These are phyloP conservation scores for Sinelater perroti DNA, from an alignment of 2,888 invertebrate genomes.

Conservation along the genomic window DNA sequence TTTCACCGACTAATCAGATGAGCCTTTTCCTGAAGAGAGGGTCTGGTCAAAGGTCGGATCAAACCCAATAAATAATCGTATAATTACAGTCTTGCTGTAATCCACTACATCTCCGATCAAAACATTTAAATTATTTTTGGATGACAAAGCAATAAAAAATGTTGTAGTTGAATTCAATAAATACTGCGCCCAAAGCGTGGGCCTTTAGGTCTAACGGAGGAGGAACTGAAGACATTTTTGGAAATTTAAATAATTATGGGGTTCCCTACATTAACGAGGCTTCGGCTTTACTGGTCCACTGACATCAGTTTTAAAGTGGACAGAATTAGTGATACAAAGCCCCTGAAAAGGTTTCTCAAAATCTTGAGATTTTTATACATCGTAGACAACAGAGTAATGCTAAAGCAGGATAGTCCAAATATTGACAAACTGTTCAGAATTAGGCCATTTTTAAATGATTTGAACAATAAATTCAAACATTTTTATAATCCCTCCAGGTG, in stretches of 20 bases:
- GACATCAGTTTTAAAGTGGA: background rate
- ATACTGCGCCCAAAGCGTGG: too few relatives aligned
- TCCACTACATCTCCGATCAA: too few relatives aligned
- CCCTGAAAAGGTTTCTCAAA: conserved; percentile 34
- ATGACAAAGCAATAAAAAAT: too few relatives aligned
- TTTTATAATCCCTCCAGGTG: conserved; percentile 24
- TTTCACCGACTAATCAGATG: too few relatives aligned
- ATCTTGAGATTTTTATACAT: conserved; percentile 40
- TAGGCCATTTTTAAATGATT: conserved; percentile 32
- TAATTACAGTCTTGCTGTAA: too few relatives aligned
- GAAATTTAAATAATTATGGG: conserved; percentile 10
- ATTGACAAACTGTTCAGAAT: conserved; percentile 45
- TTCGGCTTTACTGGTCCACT: conserved; percentile 8
- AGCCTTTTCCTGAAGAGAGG: too few relatives aligned
- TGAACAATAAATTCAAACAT: conserved; percentile 27
- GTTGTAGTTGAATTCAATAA: too few relatives aligned
- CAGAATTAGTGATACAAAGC: background rate
- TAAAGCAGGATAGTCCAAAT: conserved; percentile 23
- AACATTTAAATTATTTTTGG: too few relatives aligned
- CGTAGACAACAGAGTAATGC: conserved; percentile 35
- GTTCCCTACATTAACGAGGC: background rate
- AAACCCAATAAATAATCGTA: too few relatives aligned
- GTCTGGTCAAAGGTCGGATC: too few relatives aligned
- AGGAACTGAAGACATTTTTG: conserved; percentile 12
- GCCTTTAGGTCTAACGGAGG: background rate